These are phyloP conservation scores for Allygus modestus DNA, from an alignment of 2,888 invertebrate genomes.

Conservation along the genomic window DNA sequence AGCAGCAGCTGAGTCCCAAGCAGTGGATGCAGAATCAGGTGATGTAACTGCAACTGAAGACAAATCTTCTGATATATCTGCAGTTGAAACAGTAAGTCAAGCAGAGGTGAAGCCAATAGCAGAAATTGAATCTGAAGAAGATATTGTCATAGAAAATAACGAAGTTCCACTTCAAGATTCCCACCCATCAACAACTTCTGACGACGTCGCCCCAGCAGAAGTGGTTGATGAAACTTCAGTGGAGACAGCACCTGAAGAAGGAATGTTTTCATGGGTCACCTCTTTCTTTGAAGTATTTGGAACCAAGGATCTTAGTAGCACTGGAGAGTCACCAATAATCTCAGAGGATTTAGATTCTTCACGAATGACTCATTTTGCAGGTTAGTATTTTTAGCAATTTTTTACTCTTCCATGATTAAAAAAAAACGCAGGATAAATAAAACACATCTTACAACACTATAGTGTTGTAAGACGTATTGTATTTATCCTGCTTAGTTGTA, in stretches of 20 bases:
- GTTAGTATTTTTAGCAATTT: not conserved
- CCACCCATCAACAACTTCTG: slow-evolving; percentile 62
- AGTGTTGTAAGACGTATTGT: too few species aligned
- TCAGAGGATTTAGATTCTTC: not conserved
- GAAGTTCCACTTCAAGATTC: not conserved
- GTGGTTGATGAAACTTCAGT: not conserved
- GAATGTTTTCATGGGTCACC: slow-evolving; percentile 32
- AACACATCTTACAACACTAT: too few species aligned
- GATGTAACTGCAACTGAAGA: not conserved
- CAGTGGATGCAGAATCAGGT: not conserved
- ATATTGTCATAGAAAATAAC: not conserved
- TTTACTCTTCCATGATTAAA: too few species aligned
- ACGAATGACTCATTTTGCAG: not conserved
- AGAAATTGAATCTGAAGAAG: slow-evolving; percentile 6
- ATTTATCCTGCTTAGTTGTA: too few species aligned
- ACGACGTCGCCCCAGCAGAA: slow-evolving; percentile 53
- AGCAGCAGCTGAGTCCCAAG: not conserved
- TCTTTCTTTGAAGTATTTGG: slow-evolving; percentile 35
- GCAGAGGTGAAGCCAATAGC: not conserved
- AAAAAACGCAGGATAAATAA: too few species aligned
- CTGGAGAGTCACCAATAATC: not conserved
- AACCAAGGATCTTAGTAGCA: not conserved
- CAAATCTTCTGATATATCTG: not conserved
- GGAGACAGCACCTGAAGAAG: slow-evolving; percentile 28
- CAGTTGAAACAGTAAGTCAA: not conserved